Base-by-base conservation (phyloP, 1,140 invertebrate species). In the Triops longicaudatus region DNA sequence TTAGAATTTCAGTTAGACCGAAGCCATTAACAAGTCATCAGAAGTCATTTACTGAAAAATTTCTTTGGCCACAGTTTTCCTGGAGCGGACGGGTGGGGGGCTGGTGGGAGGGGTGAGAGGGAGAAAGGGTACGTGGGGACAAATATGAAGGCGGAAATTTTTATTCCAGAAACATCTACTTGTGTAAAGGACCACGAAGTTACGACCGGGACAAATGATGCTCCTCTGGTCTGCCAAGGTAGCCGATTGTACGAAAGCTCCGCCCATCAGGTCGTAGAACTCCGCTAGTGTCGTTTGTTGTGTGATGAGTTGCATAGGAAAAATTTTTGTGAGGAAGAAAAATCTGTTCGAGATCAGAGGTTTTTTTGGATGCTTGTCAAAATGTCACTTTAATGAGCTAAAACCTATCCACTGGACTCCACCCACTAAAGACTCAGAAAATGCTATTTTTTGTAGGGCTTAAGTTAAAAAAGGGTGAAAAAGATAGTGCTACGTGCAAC, bases 381-480 rank as follows among this genome's bases (percentile, higher is more conserved):
- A 63, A 63, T 63, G 50, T 63, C 50, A 63, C 50, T 17, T 22
- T 63, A 63, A 63, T 63, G 50, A 63, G 50, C 14, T 63, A 63
- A 63, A 17, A 63, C 50, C 17, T 63, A 37, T 37, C 31, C 7
- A 37, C 31, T 37, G 2, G 31, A 7, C 31, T 37, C 31, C 31
- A 4, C 31, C 31, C 31, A 37, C 31, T 37, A 37, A 37, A 37
- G 31, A 37, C 31, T 2, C 31, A 4, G 31, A 37, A n/a, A 37
- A 37, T 37, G 31, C 31, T 37, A 37, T 7, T 37, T 37, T 4
- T 37, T 37, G 2, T 4, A 37, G 31, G 31, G 31, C 31, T 37
- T 37, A 4, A 7, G 31, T 37, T 4, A 37, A 37, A 37, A 37
- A 37, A 37, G 31, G 31, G 7, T 37, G 31, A 37, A 37, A 37